Evolutionary conservation across 2,797 vertebrate genomes (phyloP), one percentile per base, ranked within the genome.

Genomic region (Hypotaenidia okinawae): DNA sequence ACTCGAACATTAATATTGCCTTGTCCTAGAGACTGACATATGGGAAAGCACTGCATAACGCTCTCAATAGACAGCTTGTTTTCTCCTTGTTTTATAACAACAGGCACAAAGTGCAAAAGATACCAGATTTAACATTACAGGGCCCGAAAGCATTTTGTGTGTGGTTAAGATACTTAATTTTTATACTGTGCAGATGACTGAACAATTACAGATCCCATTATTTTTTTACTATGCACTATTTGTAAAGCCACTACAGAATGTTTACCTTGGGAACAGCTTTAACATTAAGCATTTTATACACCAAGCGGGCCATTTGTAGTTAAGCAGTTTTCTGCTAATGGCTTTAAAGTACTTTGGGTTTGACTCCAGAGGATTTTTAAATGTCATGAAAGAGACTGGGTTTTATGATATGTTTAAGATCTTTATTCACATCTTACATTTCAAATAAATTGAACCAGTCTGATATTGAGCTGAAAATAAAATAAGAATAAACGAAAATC

Each of bases 1-100:
- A 96, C 92, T 97, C 85, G 91, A 97, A 98, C 97, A 97, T 98
- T 98, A 98, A 98, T 98, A 97, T 96, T 96, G 96, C 97, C 96
- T 96, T 97, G 97, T 98, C 97, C 96, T 82, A 83, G 92, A 95
- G 97, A 97, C 92, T 96, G 97, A 98, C 98, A 98, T 98, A 98
- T 98, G 98, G 98, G 97, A 98, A 98, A 98, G 97, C 87, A 23
- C 49, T 66, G 70, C 17, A 15, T 41, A 57, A 52, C 39, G 14
- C 63, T 84, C 66, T 90, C 76, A 75, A 43, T 4, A 76, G 77
- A 79, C 87, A 30, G 37, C 62, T 74, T 51, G 27, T 93, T 91
- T 94, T 84, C 92, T 63, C 52, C 87, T 92, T 82, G 67, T 73
- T 93, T 39, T 64, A 62, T 61, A 85, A 84, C 63, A 77, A n/a